Evolutionary conservation across 2,113 vertebrate genomes (phyloP).

Genomic region (Irena cyanogastra): DNA sequence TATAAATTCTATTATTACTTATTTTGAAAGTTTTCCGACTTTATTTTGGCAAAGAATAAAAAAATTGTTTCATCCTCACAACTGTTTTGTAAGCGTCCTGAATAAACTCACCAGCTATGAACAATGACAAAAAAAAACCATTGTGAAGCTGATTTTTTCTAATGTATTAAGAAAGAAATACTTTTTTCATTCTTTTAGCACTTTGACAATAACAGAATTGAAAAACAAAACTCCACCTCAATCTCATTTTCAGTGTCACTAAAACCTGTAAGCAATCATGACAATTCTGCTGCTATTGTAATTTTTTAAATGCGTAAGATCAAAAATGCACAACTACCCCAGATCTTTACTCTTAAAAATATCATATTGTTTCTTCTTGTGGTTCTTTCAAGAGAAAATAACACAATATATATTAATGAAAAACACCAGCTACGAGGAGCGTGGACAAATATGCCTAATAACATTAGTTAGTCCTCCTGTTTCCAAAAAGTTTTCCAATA

Average conservation of each 20-base stretch:
- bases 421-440: background rate
- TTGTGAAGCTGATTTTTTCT: background rate
- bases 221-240: background rate
- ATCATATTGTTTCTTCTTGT: background rate
- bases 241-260: constrained; percentile 33
- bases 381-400: constrained; percentile 46
- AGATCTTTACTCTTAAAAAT: constrained; percentile 25
- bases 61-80: background rate
- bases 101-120: background rate
- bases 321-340: constrained; percentile 9
- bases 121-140: background rate
- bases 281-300: background rate
- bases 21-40: background rate
- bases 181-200: constrained; percentile 22
- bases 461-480: background rate
- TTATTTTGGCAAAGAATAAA: background rate
- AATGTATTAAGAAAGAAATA: constrained; percentile 23
- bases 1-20: background rate
- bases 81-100: background rate
- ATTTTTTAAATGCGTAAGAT: constrained; percentile 18
- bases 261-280: background rate
- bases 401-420: background rate
- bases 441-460: constrained; percentile 7
- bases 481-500: constrained; percentile 42
- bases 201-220: constrained; percentile 11